Evolutionary conservation across 2,888 invertebrate species (phyloP), one percentile per base, ranked within the genome.

Genomic region (Lithophane leautieri): DNA sequence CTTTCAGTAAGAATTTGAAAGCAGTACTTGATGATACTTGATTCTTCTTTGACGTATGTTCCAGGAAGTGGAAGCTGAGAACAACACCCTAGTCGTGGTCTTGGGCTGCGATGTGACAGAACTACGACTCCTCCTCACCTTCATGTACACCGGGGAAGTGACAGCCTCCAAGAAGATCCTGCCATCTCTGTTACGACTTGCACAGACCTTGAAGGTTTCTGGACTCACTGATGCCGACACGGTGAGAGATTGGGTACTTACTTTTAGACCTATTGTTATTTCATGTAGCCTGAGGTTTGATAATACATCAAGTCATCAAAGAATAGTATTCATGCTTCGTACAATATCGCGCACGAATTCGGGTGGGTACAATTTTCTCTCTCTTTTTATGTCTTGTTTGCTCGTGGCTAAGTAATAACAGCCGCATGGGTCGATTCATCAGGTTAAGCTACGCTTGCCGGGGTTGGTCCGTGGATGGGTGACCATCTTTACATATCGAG

Each of bases 61-160:
- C 19, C 93, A 98, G 98, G 98, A 98, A 89, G 95, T 98, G 92
- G 97, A 97, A 88, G 95, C 97, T 54, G 97, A 97, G 63, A 97
- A 97, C 92, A 98, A 97, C 94, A 97, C 98, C 0, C 97, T 98
- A 61, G 97, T 98, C 61, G 97, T 98, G 75, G 97, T 98, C 68
- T 97, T 98, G 76, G 97, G 98, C 81, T 98, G 98, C 87, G 97
- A 97, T 78, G 97, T 97, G 81, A 96, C 97, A n/a, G 98, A 98
- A 91, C 95, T 98, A 76, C 97, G 97, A 72, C 97, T 98, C 19
- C 97, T 98, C 78, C 97, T 98, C 56, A 98, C 98, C 7, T 98
- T 98, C 94, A 98, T 98, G 98, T 98, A 98, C 94, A 98, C 98
- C 67, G 98, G 98, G 4, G 98, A 98, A 93, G 98, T 98, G 90